A percentile compares a stretch with the other conserved stretches of the same genome.
Conservation (phyloP, 2,113 vertebrate genomes). For the Oenanthe melanoleuca region DNA sequence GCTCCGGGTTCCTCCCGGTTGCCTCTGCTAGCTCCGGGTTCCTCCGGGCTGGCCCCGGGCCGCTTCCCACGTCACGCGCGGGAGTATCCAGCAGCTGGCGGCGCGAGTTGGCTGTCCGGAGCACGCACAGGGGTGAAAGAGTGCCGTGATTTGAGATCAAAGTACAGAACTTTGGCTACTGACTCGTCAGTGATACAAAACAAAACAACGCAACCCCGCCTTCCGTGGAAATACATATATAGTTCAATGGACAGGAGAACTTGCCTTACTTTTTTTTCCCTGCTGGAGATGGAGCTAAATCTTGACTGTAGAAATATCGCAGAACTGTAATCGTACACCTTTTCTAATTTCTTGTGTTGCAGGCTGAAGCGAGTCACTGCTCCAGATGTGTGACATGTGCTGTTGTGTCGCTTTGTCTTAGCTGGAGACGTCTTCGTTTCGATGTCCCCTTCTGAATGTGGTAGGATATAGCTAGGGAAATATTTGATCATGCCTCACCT, state of each 20-base stretch:
- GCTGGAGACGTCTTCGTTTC: not conserved
- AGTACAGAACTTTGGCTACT: not conserved
- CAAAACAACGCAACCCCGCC: not conserved
- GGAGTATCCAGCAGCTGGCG: not conserved
- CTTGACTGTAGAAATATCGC: not conserved
- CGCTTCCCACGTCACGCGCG: not conserved
- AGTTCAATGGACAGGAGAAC: rapidly evolving
- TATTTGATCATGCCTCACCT: conserved; percentile 24
- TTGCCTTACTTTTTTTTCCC: not conserved
- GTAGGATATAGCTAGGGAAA: conserved; percentile 49
- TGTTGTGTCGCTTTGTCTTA: not conserved
- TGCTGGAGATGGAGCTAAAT: not conserved
- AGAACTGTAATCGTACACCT: rapidly evolving
- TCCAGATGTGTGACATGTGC: not conserved
- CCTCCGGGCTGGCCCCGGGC: not conserved
- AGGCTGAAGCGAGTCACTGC: not conserved
- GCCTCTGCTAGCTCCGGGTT: no score
- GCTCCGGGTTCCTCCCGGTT: not conserved
- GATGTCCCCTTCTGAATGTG: conserved; percentile 24
- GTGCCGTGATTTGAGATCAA: not conserved
- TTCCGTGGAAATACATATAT: rapidly evolving
- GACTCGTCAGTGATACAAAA: not conserved
- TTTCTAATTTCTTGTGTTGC: conserved; percentile 6
- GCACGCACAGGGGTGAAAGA: rapidly evolving
- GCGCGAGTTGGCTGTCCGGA: not conserved